Percentiles rank a stretch among this genome's conserved stretches.
phyloP scores from a whole-genome alignment of 2,113 vertebrate species.

The Gopherus flavomarginatus region DNA sequence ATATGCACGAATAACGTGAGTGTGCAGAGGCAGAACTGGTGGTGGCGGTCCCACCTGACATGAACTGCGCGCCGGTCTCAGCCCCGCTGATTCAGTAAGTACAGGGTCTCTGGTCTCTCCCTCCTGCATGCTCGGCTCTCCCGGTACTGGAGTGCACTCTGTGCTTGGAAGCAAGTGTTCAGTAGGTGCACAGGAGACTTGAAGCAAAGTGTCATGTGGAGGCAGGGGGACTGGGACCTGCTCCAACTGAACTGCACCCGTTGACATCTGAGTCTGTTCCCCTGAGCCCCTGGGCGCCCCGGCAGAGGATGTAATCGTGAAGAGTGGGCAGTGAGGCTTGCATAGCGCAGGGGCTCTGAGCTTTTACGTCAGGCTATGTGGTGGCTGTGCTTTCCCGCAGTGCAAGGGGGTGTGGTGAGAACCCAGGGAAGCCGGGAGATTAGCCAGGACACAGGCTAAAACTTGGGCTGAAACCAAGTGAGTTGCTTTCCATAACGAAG shows the following conservation, averaged over 20 bases:
- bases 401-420: background rate
- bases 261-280: background rate
- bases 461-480: background rate
- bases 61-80: background rate
- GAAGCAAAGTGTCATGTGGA: background rate
- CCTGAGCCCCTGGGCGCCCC: background rate
- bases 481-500: background rate
- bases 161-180: background rate
- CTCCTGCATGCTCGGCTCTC: slow-evolving; percentile 22
- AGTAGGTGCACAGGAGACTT: background rate
- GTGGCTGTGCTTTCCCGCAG: background rate
- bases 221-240: background rate
- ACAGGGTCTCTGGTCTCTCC: background rate
- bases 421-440: background rate
- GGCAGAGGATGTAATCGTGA: background rate
- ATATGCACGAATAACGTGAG: background rate
- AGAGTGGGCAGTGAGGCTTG: fast-evolving
- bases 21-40: background rate
- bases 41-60: background rate
- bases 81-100: background rate
- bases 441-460: background rate
- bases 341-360: background rate
- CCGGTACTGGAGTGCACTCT: background rate
- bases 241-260: background rate
- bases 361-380: fast-evolving